Percentiles rank a stretch among this genome's conserved stretches.
phyloP scores from a whole-genome alignment of 2,797 vertebrate genomes.

The Cottoperca gobio region DNA sequence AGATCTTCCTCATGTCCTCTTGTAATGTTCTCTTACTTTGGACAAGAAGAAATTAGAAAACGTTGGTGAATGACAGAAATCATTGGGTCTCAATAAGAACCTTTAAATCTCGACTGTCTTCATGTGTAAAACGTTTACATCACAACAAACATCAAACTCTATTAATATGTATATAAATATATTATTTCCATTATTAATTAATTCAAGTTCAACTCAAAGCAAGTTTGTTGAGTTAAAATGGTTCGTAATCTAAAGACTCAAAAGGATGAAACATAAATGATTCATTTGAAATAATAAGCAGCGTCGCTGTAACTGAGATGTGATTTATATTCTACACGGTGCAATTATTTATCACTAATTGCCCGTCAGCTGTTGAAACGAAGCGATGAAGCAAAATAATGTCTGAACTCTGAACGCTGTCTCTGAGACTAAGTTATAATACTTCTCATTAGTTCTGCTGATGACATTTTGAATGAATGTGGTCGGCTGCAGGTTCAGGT shows the following conservation, averaged over 20 bases:
- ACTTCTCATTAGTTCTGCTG: background rate
- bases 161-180: constrained; percentile 1
- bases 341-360: background rate
- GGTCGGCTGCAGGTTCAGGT: background rate
- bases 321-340: constrained; percentile 10
- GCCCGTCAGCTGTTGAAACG: background rate
- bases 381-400: background rate
- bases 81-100: too few species aligned
- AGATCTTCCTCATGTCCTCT: too few species aligned
- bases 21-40: too few species aligned
- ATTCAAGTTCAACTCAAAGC: constrained; percentile 19
- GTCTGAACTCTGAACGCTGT: background rate
- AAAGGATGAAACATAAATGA: constrained; percentile 31
- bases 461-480: background rate
- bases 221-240: constrained; percentile 14
- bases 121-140: background rate
- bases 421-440: background rate
- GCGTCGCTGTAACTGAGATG: constrained; percentile 15
- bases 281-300: constrained; percentile 36
- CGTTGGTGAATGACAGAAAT: too few species aligned
- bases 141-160: background rate
- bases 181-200: constrained; percentile 17
- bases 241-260: constrained; percentile 10
- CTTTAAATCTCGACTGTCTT: too few species aligned
- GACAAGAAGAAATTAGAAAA: too few species aligned